Conservation (phyloP, 2,888 invertebrate species). For the Phasia obesa region DNA sequence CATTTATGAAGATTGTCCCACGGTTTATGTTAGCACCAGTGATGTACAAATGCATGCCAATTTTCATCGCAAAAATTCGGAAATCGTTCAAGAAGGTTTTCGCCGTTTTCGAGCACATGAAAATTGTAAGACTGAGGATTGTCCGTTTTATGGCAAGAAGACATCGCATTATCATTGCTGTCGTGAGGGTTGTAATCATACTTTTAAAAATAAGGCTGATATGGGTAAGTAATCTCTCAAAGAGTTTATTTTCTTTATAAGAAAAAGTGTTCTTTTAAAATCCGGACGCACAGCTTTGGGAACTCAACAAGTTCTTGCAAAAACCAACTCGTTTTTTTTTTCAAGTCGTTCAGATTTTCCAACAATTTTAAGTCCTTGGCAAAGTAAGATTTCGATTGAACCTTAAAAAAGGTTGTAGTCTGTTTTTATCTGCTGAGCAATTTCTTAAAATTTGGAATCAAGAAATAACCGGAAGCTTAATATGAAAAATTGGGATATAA, state of each 20-base stretch:
- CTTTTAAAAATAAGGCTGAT: constrained; percentile 99
- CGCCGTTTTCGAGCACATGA: constrained; percentile 98
- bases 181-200: constrained; percentile 94
- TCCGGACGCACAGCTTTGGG: too few relatives aligned
- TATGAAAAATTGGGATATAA: too few relatives aligned
- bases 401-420: too few relatives aligned
- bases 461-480: too few relatives aligned
- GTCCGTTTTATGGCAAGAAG: constrained; percentile 95
- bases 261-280: not conserved
- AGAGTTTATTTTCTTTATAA: not conserved
- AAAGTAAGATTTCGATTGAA: too few relatives aligned
- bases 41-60: constrained; percentile 99
- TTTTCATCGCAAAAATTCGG: constrained; percentile 98
- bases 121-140: constrained; percentile 95
- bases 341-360: too few relatives aligned
- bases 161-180: constrained; percentile 99
- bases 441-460: too few relatives aligned
- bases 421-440: too few relatives aligned
- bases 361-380: too few relatives aligned
- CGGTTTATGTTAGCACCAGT: constrained; percentile 98
- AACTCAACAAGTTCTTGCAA: too few relatives aligned
- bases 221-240: constrained; percentile 94
- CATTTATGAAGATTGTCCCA: constrained; percentile 95
- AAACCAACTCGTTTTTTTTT: too few relatives aligned
- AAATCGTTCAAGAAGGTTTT: constrained; percentile 98